Conservation (phyloP, 2,888 invertebrate species). For the Cheilosia impressa region DNA sequence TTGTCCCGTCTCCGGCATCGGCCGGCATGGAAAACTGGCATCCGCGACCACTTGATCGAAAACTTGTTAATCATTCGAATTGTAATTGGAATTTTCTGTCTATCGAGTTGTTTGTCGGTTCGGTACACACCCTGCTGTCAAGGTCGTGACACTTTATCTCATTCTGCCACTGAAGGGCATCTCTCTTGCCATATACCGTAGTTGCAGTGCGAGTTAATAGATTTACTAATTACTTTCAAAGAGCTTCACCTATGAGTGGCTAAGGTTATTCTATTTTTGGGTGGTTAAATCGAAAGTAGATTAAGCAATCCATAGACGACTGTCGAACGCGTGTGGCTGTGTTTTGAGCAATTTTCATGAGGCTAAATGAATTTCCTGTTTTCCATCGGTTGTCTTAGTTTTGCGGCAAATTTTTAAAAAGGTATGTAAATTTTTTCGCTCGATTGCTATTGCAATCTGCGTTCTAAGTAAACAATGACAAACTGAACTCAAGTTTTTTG, state of each 20-base stretch:
- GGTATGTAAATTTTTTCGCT: too few species aligned
- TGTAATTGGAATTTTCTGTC: conserved; percentile 21
- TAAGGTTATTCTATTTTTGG: neutral
- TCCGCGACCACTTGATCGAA: conserved; percentile 6
- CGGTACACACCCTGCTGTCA: conserved; percentile 63
- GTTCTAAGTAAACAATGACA: too few species aligned
- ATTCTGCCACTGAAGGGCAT: conserved; percentile 52
- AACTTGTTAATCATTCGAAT: conserved; percentile 31
- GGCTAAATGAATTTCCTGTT: too few species aligned
- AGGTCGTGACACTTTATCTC: conserved; percentile 55
- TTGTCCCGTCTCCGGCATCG: conserved; percentile 18
- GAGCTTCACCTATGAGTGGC: neutral
- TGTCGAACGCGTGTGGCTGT: neutral
- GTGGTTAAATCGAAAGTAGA: neutral
- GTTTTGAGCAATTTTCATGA: too few species aligned
- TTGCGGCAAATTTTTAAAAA: too few species aligned
- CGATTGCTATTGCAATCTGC: too few species aligned
- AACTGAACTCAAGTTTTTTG: too few species aligned
- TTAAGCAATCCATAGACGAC: conserved; percentile 7
- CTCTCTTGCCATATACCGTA: neutral
- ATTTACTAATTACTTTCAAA: conserved; percentile 55
- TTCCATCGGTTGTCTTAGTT: too few species aligned
- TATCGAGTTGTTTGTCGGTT: conserved; percentile 32
- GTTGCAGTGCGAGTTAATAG: conserved; percentile 29
- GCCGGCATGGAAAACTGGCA: neutral